Evolutionary conservation across 2,113 vertebrate genomes (phyloP).

Genomic region (Nesogale talazaci): DNA sequence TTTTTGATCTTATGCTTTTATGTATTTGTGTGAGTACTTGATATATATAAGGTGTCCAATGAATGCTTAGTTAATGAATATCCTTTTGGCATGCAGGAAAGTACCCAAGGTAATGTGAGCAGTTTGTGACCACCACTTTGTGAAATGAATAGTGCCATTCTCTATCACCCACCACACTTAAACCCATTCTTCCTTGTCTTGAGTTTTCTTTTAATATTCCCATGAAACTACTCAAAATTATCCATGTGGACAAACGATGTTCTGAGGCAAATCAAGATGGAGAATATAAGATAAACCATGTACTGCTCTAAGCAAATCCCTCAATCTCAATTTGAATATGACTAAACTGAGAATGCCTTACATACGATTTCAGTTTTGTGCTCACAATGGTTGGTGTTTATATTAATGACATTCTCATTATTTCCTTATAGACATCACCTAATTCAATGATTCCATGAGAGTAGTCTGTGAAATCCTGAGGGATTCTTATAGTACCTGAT

Average conservation of each 20-base stretch:
- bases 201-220: not conserved
- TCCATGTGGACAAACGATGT: not conserved
- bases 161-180: not conserved
- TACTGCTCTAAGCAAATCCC: not conserved
- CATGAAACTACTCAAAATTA: not conserved
- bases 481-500: not conserved
- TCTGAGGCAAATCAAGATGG: not conserved
- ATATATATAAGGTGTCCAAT: not conserved
- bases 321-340: slow-evolving; percentile 4
- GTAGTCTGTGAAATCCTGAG: not conserved
- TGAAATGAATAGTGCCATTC: not conserved
- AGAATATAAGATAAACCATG: not conserved
- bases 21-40: not conserved
- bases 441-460: not conserved
- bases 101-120: not conserved
- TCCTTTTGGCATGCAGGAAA: not conserved
- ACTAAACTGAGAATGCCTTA: slow-evolving; percentile 8
- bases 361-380: not conserved
- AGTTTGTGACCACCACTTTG: not conserved
- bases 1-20: not conserved
- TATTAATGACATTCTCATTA: not conserved
- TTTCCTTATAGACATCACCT: not conserved
- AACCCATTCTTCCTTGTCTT: not conserved
- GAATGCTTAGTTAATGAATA: not conserved
- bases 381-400: slow-evolving; percentile 1